Conservation (phyloP, 2,113 vertebrate species). For the Oreochromis niloticus region DNA sequence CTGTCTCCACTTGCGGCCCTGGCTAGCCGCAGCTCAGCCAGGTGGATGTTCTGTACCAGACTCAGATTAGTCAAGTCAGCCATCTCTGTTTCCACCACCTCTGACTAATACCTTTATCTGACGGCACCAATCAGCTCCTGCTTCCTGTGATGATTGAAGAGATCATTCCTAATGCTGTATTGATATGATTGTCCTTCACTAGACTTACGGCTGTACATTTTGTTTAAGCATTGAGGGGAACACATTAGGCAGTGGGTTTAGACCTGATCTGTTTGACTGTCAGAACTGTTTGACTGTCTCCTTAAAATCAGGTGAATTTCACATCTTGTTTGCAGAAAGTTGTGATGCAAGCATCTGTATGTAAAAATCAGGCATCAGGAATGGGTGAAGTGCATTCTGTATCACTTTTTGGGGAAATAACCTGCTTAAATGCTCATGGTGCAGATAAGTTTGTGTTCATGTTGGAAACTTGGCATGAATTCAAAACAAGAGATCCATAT, state of each 20-base stretch:
- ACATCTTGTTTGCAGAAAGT: not conserved
- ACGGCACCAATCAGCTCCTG: not conserved
- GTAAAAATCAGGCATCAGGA: not conserved
- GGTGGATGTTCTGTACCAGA: conserved; percentile 61
- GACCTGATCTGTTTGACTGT: not conserved
- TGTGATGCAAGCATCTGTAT: not conserved
- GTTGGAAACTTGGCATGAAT: not conserved
- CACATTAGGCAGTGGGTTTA: not conserved
- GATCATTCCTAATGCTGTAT: not conserved
- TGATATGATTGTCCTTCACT: not conserved
- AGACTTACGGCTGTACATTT: not conserved
- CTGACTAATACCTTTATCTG: conserved; percentile 32
- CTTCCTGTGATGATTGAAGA: not conserved
- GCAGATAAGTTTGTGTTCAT: not conserved
- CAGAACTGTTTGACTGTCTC: not conserved
- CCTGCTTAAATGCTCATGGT: not conserved
- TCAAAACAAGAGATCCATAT: not conserved
- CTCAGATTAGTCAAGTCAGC: conserved; percentile 57
- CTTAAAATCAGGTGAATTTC: not conserved
- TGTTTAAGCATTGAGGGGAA: not conserved
- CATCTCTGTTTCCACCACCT: conserved; percentile 22
- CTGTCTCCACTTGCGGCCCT: not conserved
- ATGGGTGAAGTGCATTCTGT: not conserved
- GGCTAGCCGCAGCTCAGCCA: conserved; percentile 40
- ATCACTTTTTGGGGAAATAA: not conserved